Conservation (phyloP, 2,797 vertebrate genomes). For the Iguana delicatissima region DNA sequence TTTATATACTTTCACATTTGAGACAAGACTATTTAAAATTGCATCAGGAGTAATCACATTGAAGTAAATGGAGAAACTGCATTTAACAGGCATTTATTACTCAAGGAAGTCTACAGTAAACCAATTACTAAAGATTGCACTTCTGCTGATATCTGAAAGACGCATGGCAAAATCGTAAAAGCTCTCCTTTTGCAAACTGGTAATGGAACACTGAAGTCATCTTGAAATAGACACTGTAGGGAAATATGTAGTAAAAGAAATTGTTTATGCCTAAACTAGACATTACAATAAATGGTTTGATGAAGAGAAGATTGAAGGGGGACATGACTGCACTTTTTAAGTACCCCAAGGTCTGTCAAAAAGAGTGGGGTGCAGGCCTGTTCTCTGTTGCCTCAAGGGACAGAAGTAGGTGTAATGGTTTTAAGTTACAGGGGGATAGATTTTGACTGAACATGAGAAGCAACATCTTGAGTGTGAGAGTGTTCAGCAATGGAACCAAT, state of each 20-base stretch:
- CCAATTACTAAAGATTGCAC: conserved; percentile 56
- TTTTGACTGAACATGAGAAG: no score
- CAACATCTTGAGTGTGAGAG: no score
- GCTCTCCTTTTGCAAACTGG: background rate
- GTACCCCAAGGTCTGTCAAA: no score
- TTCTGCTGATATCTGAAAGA: conserved; percentile 28
- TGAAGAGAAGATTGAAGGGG: no score
- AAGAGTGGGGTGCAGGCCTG: no score
- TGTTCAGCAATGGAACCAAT: no score
- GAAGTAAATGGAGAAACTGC: conserved; percentile 61
- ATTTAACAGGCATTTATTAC: conserved; percentile 67
- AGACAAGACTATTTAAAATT: conserved; percentile 58
- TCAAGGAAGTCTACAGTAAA: conserved; percentile 67
- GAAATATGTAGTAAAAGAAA: background rate
- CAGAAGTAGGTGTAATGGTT: no score
- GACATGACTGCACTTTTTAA: no score
- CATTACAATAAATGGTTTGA: background rate
- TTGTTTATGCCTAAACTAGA: background rate
- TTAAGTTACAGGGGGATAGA: no score
- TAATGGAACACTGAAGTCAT: background rate
- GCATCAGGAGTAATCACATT: conserved; percentile 64
- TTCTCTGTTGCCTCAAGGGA: no score
- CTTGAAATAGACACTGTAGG: background rate
- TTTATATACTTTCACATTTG: conserved; percentile 52
- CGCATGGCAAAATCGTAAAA: background rate